These are phyloP conservation scores for Erpobdella octoculata DNA, from an alignment of 2,888 invertebrate species.

Conservation along the genomic window DNA sequence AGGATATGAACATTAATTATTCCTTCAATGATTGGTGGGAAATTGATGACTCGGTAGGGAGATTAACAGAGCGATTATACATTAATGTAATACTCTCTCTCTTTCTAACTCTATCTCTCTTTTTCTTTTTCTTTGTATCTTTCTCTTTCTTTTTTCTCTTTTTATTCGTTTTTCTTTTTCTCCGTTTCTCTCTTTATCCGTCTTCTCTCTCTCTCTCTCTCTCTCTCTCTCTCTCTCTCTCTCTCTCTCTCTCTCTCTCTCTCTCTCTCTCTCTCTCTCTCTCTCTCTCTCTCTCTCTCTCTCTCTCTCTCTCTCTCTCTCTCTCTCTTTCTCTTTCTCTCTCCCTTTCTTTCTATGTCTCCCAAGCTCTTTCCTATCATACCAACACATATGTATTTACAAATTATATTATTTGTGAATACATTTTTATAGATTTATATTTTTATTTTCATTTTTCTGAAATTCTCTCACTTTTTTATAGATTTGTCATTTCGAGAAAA, in stretches of 20 bases:
- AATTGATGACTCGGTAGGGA: constrained; percentile 1
- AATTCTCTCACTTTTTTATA: no score
- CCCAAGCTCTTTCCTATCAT: no score
- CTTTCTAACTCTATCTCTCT: not conserved
- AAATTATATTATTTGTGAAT: no score
- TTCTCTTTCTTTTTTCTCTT: not conserved
- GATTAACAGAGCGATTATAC: no score
- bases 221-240: not conserved
- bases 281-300: not conserved
- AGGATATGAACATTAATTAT: not conserved
- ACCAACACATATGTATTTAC: no score
- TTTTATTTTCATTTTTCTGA: no score
- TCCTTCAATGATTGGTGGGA: not conserved
- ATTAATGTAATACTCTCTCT: not conserved
- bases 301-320: not conserved
- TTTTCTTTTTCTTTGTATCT: not conserved
- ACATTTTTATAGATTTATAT: no score
- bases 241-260: not conserved
- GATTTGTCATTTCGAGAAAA: no score
- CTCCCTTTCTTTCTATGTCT: not conserved
- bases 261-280: not conserved
- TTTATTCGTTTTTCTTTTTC: not conserved
- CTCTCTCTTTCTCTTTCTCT: not conserved
- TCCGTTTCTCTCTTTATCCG: not conserved
- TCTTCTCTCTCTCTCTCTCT: not conserved